A percentile compares a stretch with the other conserved stretches of the same genome.
Conservation (phyloP, 2,888 invertebrate genomes). For the Crossocerus cetratus region DNA sequence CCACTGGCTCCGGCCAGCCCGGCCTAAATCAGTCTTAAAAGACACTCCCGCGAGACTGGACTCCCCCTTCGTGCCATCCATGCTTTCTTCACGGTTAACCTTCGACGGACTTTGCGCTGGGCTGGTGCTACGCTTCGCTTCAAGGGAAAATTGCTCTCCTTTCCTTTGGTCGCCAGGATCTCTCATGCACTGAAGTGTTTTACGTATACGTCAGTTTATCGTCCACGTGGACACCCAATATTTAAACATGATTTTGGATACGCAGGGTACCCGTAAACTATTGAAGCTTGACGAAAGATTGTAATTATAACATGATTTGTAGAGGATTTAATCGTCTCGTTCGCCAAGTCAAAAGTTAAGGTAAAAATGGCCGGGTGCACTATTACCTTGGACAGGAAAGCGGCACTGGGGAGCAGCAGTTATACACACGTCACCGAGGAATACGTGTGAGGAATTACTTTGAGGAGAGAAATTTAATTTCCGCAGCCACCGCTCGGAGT, state of each 20-base stretch:
- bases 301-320: too few species aligned
- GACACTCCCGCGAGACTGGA: conserved; percentile 39
- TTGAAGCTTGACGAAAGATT: too few species aligned
- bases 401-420: conserved; percentile 42
- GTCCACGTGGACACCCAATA: too few species aligned
- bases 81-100: neutral
- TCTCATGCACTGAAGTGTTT: conserved; percentile 1
- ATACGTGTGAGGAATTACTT: conserved; percentile 58
- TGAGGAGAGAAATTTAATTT: conserved; percentile 59
- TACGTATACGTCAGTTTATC: too few species aligned
- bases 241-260: too few species aligned
- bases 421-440: conserved; percentile 37
- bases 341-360: too few species aligned
- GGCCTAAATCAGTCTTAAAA: conserved; percentile 57
- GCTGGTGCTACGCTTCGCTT: neutral
- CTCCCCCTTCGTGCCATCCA: conserved; percentile 19
- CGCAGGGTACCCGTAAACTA: too few species aligned
- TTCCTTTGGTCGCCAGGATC: conserved; percentile 17
- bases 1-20: conserved; percentile 17
- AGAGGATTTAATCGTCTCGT: too few species aligned
- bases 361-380: too few species aligned
- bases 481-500: conserved; percentile 49
- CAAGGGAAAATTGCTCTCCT: conserved; percentile 15
- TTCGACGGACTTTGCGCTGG: conserved; percentile 7
- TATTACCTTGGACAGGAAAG: neutral